Evolutionary conservation across 2,113 vertebrate genomes (phyloP), one percentile per base, ranked within the genome.

Genomic region (Bucco capensis): DNA sequence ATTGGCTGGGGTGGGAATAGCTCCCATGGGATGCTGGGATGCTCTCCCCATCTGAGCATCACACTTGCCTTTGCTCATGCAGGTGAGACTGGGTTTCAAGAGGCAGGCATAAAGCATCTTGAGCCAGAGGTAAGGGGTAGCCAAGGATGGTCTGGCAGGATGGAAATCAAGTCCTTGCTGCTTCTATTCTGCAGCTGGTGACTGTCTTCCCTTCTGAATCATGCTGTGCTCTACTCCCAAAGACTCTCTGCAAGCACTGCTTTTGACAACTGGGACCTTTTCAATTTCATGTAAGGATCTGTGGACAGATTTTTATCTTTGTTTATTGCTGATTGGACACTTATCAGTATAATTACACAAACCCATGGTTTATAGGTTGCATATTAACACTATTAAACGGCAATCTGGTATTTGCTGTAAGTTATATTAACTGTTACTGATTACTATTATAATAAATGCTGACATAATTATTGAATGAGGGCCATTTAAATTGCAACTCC

Each of bases 381-480:
- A 3, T 90, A 84, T 88, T 90, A 91, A 60, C 88, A 65, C 44
- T 49, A 58, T 75, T 86, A 78, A 86, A 86, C n/a, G 47, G 64
- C 61, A 81, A 50, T 86, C 70, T 86, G 89, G 58, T 85, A 90
- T 87, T 93, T 89, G 42, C 73, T 79, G 13, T 30, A 66, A 62
- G 50, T 85, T 92, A 50, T 37, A 86, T 84, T 84, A 92, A 90
- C 81, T 88, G 83, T 57, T 90, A 76, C 21, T 89, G 86, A 90
- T 88, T 83, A 82, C 35, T 84, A 3, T 75, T 87, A 73, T 42
- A 87, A 56, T 57, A 62, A 93, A 88, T 50, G 77, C 62, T 93
- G 96, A 79, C 54, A 66, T 71, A 92, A 70, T 79, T 80, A 90
- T 58, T 89, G 95, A 94, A 88, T 1, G 0, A 73, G 81, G 54